A percentile compares a stretch with the other conserved stretches of the same genome.
These are phyloP conservation scores for Argya squamiceps DNA, from an alignment of 2,797 vertebrate species.

Conservation along the genomic window DNA sequence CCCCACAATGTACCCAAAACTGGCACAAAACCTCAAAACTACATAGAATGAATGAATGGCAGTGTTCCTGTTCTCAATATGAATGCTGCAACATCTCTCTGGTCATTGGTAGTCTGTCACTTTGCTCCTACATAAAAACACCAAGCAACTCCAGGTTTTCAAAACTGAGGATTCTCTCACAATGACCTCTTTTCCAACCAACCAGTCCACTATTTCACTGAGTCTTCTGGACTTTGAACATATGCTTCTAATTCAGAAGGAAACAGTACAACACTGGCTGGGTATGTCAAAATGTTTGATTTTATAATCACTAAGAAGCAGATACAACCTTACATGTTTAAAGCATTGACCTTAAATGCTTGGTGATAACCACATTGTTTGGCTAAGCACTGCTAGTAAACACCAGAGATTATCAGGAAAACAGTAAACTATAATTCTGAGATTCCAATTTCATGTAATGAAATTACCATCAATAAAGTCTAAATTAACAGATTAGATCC, in stretches of 20 bases:
- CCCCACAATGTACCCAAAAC: not conserved
- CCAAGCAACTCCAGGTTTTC: not conserved
- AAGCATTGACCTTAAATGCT: not conserved
- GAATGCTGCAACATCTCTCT: not conserved
- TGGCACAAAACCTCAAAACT: not conserved
- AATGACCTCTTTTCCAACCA: not conserved
- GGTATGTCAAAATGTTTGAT: not conserved
- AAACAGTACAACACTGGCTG: not conserved
- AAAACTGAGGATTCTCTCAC: not conserved
- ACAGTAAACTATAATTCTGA: not conserved
- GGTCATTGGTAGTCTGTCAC: not conserved
- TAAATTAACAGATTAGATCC: not conserved
- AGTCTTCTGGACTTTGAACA: not conserved
- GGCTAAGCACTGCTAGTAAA: conserved; percentile 7
- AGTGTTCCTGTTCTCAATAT: not conserved
- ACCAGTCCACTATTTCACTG: not conserved
- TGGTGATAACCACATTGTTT: not conserved
- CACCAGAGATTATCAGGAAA: not conserved
- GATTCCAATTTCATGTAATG: not conserved
- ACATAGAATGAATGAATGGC: not conserved
- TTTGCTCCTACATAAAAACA: not conserved
- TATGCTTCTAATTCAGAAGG: conserved; percentile 1
- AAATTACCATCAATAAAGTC: not conserved
- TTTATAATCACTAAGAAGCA: not conserved
- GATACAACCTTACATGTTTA: not conserved